These are phyloP conservation scores for Colius striatus DNA, from an alignment of 2,113 vertebrate species.

Conservation along the genomic window DNA sequence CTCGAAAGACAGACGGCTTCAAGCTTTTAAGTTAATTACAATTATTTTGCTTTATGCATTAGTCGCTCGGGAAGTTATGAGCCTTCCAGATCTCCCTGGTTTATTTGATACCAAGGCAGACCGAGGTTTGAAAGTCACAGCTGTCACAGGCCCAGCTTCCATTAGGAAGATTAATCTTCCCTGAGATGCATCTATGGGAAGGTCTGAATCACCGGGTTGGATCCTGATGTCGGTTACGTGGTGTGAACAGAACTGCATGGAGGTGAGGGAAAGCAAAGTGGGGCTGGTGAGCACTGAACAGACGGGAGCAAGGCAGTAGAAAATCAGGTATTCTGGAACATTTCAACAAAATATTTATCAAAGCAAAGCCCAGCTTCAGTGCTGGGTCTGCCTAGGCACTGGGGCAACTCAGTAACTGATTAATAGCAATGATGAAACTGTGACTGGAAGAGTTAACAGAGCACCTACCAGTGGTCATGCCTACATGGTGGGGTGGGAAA, in stretches of 20 bases:
- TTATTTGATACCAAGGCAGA: neutral
- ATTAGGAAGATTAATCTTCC: constrained; percentile 18
- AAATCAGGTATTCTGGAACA: neutral
- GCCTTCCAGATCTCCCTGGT: neutral
- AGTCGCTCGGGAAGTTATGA: neutral
- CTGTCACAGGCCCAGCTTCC: neutral
- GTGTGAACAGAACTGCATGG: neutral
- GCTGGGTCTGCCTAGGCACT: neutral
- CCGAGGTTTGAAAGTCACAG: neutral
- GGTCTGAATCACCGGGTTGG: constrained; percentile 17
- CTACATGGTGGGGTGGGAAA: accelerated
- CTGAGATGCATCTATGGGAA: neutral
- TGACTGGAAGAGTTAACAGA: neutral
- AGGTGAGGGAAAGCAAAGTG: neutral
- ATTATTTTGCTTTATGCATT: neutral
- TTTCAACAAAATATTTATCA: neutral
- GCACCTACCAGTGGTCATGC: neutral
- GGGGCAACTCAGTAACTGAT: neutral
- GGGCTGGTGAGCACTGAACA: neutral
- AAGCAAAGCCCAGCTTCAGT: neutral
- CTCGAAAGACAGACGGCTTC: neutral
- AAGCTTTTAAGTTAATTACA: constrained; percentile 9
- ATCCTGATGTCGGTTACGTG: neutral
- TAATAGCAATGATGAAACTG: neutral
- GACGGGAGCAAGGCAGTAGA: neutral